These are phyloP conservation scores for Elysia crispata DNA, from an alignment of 2,888 invertebrate genomes.

Conservation along the genomic window DNA sequence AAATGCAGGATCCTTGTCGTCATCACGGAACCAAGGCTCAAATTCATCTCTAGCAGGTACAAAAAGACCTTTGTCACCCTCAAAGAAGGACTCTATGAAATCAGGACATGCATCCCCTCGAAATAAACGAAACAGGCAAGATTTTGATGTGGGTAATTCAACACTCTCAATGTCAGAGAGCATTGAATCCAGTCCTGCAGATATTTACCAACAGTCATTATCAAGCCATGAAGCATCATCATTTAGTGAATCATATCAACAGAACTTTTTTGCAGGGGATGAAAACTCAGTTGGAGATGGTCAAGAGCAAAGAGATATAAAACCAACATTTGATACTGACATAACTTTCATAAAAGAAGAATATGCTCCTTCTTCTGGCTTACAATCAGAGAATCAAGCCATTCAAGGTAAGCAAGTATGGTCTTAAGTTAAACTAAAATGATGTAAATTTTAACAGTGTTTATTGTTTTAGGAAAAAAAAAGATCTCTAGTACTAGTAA, in stretches of 20 bases:
- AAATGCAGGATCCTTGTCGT: slow-evolving; percentile 38
- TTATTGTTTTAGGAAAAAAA: too few species aligned
- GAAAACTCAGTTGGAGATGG: slow-evolving; percentile 38
- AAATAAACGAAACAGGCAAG: slow-evolving; percentile 39
- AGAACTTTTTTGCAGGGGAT: slow-evolving; percentile 31
- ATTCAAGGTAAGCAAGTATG: slow-evolving; percentile 33
- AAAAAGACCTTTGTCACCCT: slow-evolving; percentile 42
- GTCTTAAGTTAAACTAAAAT: too few species aligned
- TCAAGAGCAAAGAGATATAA: slow-evolving; percentile 41
- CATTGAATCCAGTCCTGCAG: slow-evolving; percentile 34
- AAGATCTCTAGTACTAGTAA: too few species aligned
- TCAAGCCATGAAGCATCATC: slow-evolving; percentile 20
- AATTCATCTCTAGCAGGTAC: slow-evolving; percentile 28
- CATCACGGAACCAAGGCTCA: not conserved
- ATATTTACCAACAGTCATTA: slow-evolving; percentile 17
- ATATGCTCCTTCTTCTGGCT: slow-evolving; percentile 42
- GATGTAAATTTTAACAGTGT: too few species aligned
- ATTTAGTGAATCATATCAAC: slow-evolving; percentile 37
- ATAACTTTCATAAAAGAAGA: slow-evolving; percentile 50
- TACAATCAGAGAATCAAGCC: slow-evolving; percentile 40
- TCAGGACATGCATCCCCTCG: slow-evolving; percentile 32
- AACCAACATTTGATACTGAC: slow-evolving; percentile 48
- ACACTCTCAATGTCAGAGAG: slow-evolving; percentile 33
- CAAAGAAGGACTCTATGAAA: slow-evolving; percentile 11
- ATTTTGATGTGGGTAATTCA: slow-evolving; percentile 34